Percentiles rank a stretch among this genome's conserved stretches.
Evolutionary conservation across 2,113 vertebrate species (phyloP).

Genomic region (Seriola aureovittata): DNA sequence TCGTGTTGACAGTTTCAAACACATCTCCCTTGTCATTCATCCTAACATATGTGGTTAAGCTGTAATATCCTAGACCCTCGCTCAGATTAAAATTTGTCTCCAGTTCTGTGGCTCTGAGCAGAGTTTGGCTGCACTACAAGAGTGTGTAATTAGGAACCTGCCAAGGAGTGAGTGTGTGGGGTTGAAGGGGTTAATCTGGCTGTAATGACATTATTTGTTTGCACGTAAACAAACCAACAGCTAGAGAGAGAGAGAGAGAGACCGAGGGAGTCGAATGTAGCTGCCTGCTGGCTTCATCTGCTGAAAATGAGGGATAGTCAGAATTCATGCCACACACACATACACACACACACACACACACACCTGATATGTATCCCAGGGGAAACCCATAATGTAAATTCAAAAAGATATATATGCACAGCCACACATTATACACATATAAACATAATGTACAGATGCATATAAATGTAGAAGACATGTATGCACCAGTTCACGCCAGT

Average conservation of each 20-base stretch:
- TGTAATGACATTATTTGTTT: conserved; percentile 25
- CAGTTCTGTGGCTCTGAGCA: not conserved
- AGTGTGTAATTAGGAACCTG: conserved; percentile 15
- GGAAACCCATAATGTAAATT: not conserved
- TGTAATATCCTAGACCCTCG: not conserved
- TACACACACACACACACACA: not conserved
- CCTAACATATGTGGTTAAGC: too few species aligned
- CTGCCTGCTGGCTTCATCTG: not conserved
- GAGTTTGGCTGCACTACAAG: not conserved
- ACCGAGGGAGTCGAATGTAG: not conserved
- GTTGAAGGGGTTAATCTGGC: conserved; percentile 29
- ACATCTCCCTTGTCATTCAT: not conserved
- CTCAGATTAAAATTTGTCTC: not conserved
- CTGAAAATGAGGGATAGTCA: not conserved
- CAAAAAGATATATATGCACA: not conserved
- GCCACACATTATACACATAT: not conserved
- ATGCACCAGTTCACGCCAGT: not conserved
- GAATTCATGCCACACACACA: not conserved
- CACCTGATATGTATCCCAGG: not conserved
- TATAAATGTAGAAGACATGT: not conserved
- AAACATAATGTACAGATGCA: not conserved
- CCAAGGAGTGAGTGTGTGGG: not conserved
- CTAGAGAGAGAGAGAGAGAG: not conserved
- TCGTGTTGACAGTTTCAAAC: too few species aligned
- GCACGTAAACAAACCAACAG: conserved; percentile 8